phyloP scores from a whole-genome alignment of 2,797 vertebrate genomes.

The Periophthalmus magnuspinnatus region DNA sequence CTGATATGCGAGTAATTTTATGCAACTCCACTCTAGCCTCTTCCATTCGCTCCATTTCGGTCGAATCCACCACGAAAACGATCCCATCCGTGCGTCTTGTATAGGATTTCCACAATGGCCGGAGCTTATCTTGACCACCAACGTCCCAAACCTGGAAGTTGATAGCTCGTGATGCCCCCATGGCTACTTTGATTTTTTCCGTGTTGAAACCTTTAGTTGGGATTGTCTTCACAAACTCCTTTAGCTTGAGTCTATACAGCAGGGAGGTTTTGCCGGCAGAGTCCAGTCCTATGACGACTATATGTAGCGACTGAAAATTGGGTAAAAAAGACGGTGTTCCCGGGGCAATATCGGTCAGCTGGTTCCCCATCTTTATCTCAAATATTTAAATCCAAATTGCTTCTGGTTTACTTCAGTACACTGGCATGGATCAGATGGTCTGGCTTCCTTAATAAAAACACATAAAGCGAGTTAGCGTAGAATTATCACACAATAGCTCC shows the following conservation, averaged over 20 bases:
- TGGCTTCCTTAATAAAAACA: constrained; percentile 67
- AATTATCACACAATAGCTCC: constrained; percentile 34
- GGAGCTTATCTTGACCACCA: constrained; percentile 88
- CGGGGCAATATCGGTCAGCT: constrained; percentile 86
- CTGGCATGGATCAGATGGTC: constrained; percentile 56
- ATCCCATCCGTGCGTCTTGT: constrained; percentile 86
- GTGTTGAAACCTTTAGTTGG: constrained; percentile 92
- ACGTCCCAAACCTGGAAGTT: constrained; percentile 92
- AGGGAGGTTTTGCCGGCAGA: constrained; percentile 88
- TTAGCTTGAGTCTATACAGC: constrained; percentile 87
- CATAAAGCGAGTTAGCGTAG: constrained; percentile 57
- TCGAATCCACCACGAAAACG: constrained; percentile 89
- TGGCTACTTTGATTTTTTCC: constrained; percentile 85
- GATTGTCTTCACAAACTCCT: constrained; percentile 88
- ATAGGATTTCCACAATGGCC: constrained; percentile 90
- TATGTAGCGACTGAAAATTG: constrained; percentile 83
- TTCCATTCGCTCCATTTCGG: constrained; percentile 85
- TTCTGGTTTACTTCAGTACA: constrained; percentile 35
- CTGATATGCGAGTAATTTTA: constrained; percentile 84
- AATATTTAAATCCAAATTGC: constrained; percentile 59
- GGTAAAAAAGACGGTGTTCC: constrained; percentile 80
- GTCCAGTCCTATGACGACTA: constrained; percentile 87
- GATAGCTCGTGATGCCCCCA: constrained; percentile 79
- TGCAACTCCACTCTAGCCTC: constrained; percentile 90
- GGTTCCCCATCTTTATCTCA: constrained; percentile 83